phyloP scores from a whole-genome alignment of 2,113 vertebrate genomes.

The Triplophysa siluroides region DNA sequence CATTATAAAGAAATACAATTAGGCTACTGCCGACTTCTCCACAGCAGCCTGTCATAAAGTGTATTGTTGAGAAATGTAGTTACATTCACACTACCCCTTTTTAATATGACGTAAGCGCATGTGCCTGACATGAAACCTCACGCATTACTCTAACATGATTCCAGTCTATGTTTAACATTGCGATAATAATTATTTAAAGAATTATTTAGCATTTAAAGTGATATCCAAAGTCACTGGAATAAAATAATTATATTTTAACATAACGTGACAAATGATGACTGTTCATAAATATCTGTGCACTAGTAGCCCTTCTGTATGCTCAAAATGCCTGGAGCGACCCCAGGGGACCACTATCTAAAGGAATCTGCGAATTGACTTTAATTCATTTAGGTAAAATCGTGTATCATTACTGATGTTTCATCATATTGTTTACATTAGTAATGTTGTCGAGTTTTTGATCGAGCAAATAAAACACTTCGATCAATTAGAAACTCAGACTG shows the following conservation, averaged over 20 bases:
- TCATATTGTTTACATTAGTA: too few species aligned
- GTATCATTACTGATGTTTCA: too few species aligned
- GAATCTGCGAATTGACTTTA: too few species aligned
- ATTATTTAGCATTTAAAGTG: background rate
- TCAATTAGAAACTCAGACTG: background rate
- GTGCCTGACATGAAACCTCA: slow-evolving; percentile 1
- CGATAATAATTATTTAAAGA: background rate
- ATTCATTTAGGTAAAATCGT: too few species aligned
- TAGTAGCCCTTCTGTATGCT: too few species aligned
- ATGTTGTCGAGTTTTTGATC: too few species aligned
- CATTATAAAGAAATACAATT: slow-evolving; percentile 57
- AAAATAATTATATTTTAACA: too few species aligned
- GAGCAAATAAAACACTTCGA: too few species aligned
- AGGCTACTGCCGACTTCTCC: background rate
- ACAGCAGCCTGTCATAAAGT: background rate
- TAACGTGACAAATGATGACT: too few species aligned
- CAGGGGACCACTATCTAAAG: background rate
- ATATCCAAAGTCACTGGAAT: too few species aligned
- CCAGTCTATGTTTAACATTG: background rate
- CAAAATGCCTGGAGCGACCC: background rate
- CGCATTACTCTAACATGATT: background rate
- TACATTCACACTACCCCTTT: background rate
- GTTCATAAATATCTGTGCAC: too few species aligned
- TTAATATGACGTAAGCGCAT: slow-evolving; percentile 1
- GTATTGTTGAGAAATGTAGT: background rate